A percentile compares a stretch with the other conserved stretches of the same genome.
Conservation (phyloP, 2,113 vertebrate genomes). For the Orthonyx spaldingii region DNA sequence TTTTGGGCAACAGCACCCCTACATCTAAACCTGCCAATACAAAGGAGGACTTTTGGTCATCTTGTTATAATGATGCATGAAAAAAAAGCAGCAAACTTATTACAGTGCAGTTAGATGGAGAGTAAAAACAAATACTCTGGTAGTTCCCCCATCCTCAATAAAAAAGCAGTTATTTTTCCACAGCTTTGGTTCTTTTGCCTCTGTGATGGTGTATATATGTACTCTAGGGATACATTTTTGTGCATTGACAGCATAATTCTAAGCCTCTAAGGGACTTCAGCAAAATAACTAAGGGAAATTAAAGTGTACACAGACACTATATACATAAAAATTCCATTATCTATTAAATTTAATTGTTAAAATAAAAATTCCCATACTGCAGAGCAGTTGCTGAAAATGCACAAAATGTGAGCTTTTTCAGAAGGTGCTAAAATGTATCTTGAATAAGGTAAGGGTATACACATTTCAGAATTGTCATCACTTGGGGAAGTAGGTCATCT, state of each 20-base stretch:
- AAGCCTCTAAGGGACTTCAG: not conserved
- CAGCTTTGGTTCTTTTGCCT: not conserved
- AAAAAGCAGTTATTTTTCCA: not conserved
- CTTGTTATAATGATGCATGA: not conserved
- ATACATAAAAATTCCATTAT: not conserved
- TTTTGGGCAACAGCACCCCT: not conserved
- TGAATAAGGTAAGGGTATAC: not conserved
- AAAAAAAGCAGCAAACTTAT: not conserved
- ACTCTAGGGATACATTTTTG: not conserved
- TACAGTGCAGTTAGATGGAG: not conserved
- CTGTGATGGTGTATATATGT: not conserved
- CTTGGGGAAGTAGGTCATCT: not conserved
- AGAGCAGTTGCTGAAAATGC: not conserved
- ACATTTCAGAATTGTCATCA: not conserved
- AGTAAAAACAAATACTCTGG: not conserved
- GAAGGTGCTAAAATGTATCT: not conserved
- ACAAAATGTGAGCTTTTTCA: not conserved
- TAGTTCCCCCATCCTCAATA: not conserved
- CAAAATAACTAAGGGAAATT: not conserved
- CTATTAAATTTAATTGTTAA: not conserved
- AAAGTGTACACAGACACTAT: not conserved
- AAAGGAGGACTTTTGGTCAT: not conserved
- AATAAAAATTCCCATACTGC: not conserved
- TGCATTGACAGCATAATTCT: not conserved
- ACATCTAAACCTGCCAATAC: not conserved